Percentiles rank a stretch among this genome's conserved stretches.
These are phyloP conservation scores for Cecropterus lyciades DNA, from an alignment of 1,140 invertebrate species.

Conservation along the genomic window DNA sequence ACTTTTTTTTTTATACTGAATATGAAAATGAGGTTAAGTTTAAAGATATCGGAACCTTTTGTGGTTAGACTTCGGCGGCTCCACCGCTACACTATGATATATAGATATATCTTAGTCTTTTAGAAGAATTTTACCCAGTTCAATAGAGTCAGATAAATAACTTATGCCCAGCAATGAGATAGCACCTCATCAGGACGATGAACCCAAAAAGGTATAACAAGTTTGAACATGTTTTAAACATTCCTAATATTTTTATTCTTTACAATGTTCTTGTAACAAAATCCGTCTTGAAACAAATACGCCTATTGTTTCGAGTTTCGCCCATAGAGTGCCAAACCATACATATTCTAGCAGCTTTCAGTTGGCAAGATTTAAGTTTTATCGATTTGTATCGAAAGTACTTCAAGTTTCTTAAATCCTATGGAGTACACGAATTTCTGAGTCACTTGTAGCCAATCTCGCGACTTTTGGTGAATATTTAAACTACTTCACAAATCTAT, in stretches of 20 bases:
- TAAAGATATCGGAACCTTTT: too few relatives aligned
- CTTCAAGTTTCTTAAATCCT: slow-evolving; percentile 29
- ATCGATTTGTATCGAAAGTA: slow-evolving; percentile 47
- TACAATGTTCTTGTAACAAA: background rate
- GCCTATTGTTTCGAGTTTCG: slow-evolving; percentile 53
- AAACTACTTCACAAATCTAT: slow-evolving; percentile 29
- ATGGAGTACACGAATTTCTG: slow-evolving; percentile 1
- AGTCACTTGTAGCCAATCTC: slow-evolving; percentile 21
- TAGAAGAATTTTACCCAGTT: too few relatives aligned
- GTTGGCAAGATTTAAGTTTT: slow-evolving; percentile 53
- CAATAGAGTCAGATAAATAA: too few relatives aligned
- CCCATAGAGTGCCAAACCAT: slow-evolving; percentile 42
- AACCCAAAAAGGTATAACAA: too few relatives aligned
- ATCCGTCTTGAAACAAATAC: slow-evolving; percentile 36
- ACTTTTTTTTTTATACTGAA: too few relatives aligned
- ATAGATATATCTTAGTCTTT: too few relatives aligned
- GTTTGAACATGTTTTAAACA: too few relatives aligned
- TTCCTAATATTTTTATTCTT: background rate
- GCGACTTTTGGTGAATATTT: slow-evolving; percentile 30
- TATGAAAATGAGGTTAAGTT: too few relatives aligned
- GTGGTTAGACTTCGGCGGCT: too few relatives aligned
- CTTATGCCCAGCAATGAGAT: too few relatives aligned
- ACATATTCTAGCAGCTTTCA: slow-evolving; percentile 57
- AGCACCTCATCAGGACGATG: too few relatives aligned
- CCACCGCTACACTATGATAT: too few relatives aligned